Percentiles rank a stretch among this genome's conserved stretches.
These are phyloP conservation scores for Latrodectus hesperus DNA, from an alignment of 2,888 invertebrate species.

Conservation along the genomic window DNA sequence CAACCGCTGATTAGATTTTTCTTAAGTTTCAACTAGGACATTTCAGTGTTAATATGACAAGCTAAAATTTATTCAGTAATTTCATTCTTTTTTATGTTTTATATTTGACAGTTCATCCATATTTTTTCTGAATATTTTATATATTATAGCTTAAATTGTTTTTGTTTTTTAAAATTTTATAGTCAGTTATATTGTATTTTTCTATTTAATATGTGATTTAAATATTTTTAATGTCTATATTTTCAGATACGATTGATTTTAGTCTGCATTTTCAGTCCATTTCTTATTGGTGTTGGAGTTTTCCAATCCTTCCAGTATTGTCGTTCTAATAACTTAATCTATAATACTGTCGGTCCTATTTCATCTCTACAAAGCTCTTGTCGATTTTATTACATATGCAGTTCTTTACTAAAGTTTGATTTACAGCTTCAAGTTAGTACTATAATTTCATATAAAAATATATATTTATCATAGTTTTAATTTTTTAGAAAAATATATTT, in stretches of 20 bases:
- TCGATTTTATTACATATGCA: constrained; percentile 72
- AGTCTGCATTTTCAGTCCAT: constrained; percentile 59
- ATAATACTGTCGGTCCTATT: constrained; percentile 73
- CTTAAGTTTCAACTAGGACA: too few relatives aligned
- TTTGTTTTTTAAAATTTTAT: too few relatives aligned
- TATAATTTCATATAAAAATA: too few relatives aligned
- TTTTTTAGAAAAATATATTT: background rate
- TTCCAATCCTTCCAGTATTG: constrained; percentile 70
- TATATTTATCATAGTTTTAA: background rate
- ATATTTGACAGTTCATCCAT: too few relatives aligned
- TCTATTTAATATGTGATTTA: too few relatives aligned
- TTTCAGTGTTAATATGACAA: too few relatives aligned
- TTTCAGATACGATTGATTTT: constrained; percentile 62
- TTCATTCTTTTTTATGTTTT: too few relatives aligned
- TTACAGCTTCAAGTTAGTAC: constrained; percentile 73
- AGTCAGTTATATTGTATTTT: too few relatives aligned
- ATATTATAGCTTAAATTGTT: too few relatives aligned
- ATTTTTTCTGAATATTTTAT: too few relatives aligned
- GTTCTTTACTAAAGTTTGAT: constrained; percentile 73
- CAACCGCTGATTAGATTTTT: too few relatives aligned
- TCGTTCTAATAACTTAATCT: constrained; percentile 73
- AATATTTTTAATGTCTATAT: background rate
- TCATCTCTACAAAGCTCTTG: constrained; percentile 72
- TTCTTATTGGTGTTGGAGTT: constrained; percentile 62
- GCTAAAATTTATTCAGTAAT: too few relatives aligned